These are phyloP conservation scores for Sphecodes monilicornis DNA, from an alignment of 2,888 invertebrate genomes.

Conservation along the genomic window DNA sequence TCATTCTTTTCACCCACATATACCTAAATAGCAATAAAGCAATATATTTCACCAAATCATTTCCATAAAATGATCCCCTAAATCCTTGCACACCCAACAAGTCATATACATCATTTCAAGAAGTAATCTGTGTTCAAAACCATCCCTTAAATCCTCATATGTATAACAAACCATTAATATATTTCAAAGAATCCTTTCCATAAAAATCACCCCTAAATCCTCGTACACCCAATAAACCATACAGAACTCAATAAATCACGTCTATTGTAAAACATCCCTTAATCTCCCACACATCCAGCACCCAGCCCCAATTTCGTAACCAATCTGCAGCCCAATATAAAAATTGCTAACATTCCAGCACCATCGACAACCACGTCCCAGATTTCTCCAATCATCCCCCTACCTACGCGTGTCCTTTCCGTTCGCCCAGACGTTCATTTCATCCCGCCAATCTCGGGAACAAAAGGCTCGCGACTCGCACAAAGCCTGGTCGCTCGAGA, in stretches of 20 bases:
- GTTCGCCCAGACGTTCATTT: neutral
- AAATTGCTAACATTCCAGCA: neutral
- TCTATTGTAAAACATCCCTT: neutral
- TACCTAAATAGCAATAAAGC: too few species aligned
- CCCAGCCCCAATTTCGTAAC: neutral
- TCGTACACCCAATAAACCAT: neutral
- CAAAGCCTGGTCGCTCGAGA: neutral
- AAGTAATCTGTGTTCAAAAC: too few species aligned
- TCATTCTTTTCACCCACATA: too few species aligned
- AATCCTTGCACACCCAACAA: too few species aligned
- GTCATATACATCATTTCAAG: too few species aligned
- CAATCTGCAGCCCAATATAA: too few species aligned
- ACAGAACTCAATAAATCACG: neutral
- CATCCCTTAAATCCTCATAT: too few species aligned
- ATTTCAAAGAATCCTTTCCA: neutral
- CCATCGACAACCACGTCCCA: neutral
- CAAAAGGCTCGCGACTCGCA: neutral
- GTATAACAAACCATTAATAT: too few species aligned
- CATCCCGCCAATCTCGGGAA: neutral
- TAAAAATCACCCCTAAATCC: neutral
- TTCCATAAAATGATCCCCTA: too few species aligned
- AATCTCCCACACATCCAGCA: neutral
- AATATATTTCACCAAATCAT: too few species aligned
- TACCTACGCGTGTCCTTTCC: neutral
- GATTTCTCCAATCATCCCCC: neutral